phyloP scores from a whole-genome alignment of 2,113 vertebrate genomes.

The Muntiacus reevesi region DNA sequence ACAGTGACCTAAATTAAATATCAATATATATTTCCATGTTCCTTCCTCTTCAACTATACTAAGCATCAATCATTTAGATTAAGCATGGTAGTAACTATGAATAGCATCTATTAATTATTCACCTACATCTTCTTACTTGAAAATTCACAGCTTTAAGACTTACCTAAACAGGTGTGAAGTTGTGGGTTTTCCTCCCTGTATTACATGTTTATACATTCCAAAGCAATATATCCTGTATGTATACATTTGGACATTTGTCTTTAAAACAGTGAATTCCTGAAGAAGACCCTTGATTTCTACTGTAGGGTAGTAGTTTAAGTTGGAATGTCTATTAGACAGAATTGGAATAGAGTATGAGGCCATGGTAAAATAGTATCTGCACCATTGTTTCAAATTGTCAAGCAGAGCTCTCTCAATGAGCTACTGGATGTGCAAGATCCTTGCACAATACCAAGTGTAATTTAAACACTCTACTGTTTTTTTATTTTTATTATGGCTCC shows the following conservation, averaged over 20 bases:
- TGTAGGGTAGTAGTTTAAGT: background rate
- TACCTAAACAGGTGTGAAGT: background rate
- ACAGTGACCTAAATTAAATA: background rate
- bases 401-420: background rate
- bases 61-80: background rate
- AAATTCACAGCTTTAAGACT: background rate
- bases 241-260: background rate
- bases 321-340: background rate
- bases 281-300: too few relatives aligned
- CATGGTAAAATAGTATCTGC: background rate
- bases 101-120: background rate
- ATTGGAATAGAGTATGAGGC: background rate
- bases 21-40: background rate
- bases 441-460: background rate
- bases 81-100: background rate
- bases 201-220: background rate
- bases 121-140: background rate
- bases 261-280: background rate
- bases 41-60: background rate
- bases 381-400: background rate
- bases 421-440: background rate
- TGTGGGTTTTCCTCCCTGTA: background rate
- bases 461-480: background rate
- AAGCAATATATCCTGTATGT: background rate
- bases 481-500: background rate